Base-by-base conservation (phyloP, 2,888 invertebrate genomes). In the Stenurella melanura region DNA sequence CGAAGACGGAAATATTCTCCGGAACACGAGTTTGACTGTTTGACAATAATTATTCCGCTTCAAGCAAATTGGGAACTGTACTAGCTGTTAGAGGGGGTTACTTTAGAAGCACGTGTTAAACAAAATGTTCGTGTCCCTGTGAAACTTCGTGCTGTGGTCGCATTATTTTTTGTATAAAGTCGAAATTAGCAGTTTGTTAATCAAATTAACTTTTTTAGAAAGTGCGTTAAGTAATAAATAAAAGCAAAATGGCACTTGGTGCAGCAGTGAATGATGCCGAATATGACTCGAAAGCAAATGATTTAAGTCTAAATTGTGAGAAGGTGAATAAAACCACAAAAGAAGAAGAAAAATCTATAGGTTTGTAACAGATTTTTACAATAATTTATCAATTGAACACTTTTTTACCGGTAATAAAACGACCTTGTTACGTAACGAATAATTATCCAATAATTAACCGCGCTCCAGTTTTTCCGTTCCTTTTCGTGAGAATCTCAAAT, bases 221-320 rank as follows among this genome's bases (percentile, higher is more conserved):
- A 42, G 17, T 19, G 57, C 58, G 38, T 34, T 58, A 19, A 68
- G 30, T 50, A 67, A 42, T 30, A 60, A 30, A 11, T 30, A 58
- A 74, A 70, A 70, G 63, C 79, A 83, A 81, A 84, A 87, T 88
- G 87, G 87, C 87, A 81, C 83, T 87, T 76, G 87, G 87, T 81
- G 83, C 86, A 66, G 85, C 84, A 73, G 85, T 85, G 64, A 83
- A 82, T 73, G 85, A 85, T 69, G 78, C 82, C 21, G 83, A 84
- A 77, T 81, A 77, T 76, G 83, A 85, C 73, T 77, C 83, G 21
- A 83, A 83, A 67, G 75, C 82, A 61, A 80, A 83, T 71, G 81
- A 83, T 79, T 74, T 81, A 67, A 79, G 78, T 64, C 77, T 77
- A 42, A 78, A 82, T 61, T 74, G 70, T 67, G 84, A 83, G 58